Evolutionary conservation across 1,140 invertebrate genomes (phyloP).

Genomic region (Microplitis mediator): DNA sequence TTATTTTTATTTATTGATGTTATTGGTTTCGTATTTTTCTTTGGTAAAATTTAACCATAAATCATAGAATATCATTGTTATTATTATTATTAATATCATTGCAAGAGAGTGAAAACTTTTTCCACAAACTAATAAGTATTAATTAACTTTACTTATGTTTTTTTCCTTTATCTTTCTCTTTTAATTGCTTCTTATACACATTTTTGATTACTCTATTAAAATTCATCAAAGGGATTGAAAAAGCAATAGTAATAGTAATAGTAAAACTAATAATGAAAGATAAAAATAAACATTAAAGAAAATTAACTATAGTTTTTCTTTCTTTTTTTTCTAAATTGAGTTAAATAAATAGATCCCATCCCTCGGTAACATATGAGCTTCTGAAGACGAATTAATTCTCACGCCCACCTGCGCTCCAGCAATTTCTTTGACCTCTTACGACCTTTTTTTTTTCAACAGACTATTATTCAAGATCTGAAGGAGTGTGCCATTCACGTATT

Average conservation of each 20-base stretch:
- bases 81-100: too few species aligned
- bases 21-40: too few species aligned
- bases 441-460: neutral
- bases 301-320: too few species aligned
- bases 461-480: slow-evolving; percentile 21
- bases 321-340: too few species aligned
- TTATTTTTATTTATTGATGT: too few species aligned
- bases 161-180: neutral
- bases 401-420: slow-evolving; percentile 30
- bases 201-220: too few species aligned
- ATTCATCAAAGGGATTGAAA: neutral
- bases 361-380: slow-evolving; percentile 4
- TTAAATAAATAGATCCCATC: neutral
- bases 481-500: slow-evolving; percentile 22
- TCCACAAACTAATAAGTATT: slow-evolving; percentile 24
- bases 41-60: too few species aligned
- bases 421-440: slow-evolving; percentile 32
- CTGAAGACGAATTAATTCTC: slow-evolving; percentile 32
- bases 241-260: too few species aligned
- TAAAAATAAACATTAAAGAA: too few species aligned
- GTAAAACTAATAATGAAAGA: too few species aligned
- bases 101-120: neutral
- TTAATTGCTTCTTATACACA: too few species aligned
- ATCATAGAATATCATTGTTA: too few species aligned
- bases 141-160: slow-evolving; percentile 22